A percentile compares a stretch with the other conserved stretches of the same genome.
phyloP scores from a whole-genome alignment of 92 coral and sea anemone species.

The Paragorgia papillata region DNA sequence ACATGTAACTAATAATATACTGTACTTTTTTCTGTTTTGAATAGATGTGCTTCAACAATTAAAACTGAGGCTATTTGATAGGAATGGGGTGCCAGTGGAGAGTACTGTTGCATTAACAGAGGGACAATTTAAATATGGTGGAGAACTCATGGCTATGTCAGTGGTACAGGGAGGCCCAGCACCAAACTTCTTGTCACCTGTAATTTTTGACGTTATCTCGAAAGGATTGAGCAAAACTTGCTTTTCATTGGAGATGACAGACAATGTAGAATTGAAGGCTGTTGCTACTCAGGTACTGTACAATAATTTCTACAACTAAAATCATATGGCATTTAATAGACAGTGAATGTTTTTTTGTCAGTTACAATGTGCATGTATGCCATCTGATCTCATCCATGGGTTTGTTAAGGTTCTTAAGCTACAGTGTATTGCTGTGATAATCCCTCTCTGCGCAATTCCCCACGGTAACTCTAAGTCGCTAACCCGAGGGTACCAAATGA shows the following conservation, averaged over 20 bases:
- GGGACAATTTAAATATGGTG: constrained; percentile 52
- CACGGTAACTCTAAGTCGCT: too few relatives aligned
- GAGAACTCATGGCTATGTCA: constrained; percentile 62
- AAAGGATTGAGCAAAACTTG: constrained; percentile 2
- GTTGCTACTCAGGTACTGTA: constrained; percentile 26
- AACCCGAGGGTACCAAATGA: too few relatives aligned
- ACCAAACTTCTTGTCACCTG: constrained; percentile 62
- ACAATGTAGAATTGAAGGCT: constrained; percentile 10
- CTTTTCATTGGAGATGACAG: constrained; percentile 20
- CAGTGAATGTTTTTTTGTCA: too few relatives aligned
- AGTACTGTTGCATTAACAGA: constrained; percentile 56
- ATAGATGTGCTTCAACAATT: constrained; percentile 27
- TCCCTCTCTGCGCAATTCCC: too few relatives aligned
- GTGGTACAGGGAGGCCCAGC: constrained; percentile 71
- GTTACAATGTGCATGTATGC: too few relatives aligned
- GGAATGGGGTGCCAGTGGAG: constrained; percentile 56
- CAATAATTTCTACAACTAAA: too few relatives aligned
- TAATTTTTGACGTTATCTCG: constrained; percentile 30
- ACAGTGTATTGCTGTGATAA: too few relatives aligned
- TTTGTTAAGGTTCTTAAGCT: too few relatives aligned
- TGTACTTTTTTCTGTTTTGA: too few relatives aligned
- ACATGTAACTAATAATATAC: too few relatives aligned
- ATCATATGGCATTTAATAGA: too few relatives aligned
- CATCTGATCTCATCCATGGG: too few relatives aligned
- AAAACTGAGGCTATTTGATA: constrained; percentile 15